These are phyloP conservation scores for Eupithecia tripunctaria DNA, from an alignment of 2,888 invertebrate genomes.

Conservation along the genomic window DNA sequence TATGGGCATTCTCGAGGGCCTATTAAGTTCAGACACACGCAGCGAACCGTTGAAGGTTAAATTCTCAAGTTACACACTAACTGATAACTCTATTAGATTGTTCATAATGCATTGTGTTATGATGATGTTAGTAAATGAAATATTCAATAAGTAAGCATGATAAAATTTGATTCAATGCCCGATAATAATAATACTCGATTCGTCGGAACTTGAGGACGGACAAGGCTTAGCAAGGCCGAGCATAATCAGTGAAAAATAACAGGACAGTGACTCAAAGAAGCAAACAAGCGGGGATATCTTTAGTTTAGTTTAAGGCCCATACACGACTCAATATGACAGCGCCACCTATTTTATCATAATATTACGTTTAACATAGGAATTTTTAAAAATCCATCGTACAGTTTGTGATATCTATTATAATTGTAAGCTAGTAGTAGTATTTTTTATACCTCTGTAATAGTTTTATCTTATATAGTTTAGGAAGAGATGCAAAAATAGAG, in stretches of 20 bases:
- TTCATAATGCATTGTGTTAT: background rate
- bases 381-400: too few relatives aligned
- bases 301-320: too few relatives aligned
- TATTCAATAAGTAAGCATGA: conserved; percentile 7
- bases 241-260: background rate
- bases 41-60: conserved; percentile 66
- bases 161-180: background rate
- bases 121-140: background rate
- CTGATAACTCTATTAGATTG: conserved; percentile 37
- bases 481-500: too few relatives aligned
- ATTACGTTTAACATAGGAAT: too few relatives aligned
- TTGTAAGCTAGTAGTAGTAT: too few relatives aligned
- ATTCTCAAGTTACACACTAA: conserved; percentile 57
- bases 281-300: background rate
- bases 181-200: background rate
- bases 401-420: too few relatives aligned
- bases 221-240: background rate
- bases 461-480: too few relatives aligned
- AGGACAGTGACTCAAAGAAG: background rate
- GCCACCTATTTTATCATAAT: too few relatives aligned
- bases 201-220: background rate
- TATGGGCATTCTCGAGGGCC: conserved; percentile 58
- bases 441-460: too few relatives aligned
- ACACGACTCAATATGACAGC: too few relatives aligned
- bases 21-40: conserved; percentile 64